phyloP scores from a whole-genome alignment of 1,140 invertebrate species.

The Drosophila triauraria region DNA sequence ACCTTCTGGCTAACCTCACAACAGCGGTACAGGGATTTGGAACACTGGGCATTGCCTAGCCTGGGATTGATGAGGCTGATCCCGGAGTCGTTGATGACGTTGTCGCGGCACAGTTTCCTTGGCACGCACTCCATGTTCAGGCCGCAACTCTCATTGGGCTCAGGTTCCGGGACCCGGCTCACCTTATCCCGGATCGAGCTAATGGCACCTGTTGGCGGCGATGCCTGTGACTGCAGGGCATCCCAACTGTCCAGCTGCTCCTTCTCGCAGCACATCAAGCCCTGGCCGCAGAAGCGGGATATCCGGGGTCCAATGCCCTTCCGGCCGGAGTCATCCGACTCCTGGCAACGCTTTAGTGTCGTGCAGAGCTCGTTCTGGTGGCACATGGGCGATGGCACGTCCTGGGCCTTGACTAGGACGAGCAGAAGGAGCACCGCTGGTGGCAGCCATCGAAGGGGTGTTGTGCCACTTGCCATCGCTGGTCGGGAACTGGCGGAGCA shows the following conservation, averaged over 20 bases:
- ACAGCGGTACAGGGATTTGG: conserved; percentile 47
- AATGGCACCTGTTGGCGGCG: accelerated
- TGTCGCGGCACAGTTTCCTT: conserved; percentile 50
- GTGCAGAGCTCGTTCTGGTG: conserved; percentile 49
- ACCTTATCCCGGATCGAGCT: conserved; percentile 1
- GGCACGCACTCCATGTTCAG: conserved; percentile 66
- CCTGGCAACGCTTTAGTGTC: conserved; percentile 38
- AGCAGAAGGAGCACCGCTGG: conserved; percentile 16
- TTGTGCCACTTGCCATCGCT: conserved; percentile 1
- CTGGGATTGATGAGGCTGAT: conserved; percentile 54
- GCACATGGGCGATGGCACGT: conserved; percentile 24
- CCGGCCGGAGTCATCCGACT: conserved; percentile 56
- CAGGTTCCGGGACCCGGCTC: conserved; percentile 16
- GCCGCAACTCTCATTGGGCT: conserved; percentile 60
- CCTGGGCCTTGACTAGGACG: conserved; percentile 21
- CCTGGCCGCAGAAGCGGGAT: conserved; percentile 32
- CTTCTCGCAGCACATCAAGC: conserved; percentile 52
- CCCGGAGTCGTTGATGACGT: conserved; percentile 59
- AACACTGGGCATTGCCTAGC: conserved; percentile 40
- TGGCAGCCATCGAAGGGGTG: background rate
- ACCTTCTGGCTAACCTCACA: conserved; percentile 57
- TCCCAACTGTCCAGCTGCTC: conserved; percentile 61
- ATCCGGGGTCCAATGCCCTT: conserved; percentile 51
- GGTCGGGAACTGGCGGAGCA: conserved; percentile 1
- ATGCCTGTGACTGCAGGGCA: background rate